A percentile compares a stretch with the other conserved stretches of the same genome.
phyloP scores from a whole-genome alignment of 2,797 vertebrate species.

The Neosilurus hyrtlii region DNA sequence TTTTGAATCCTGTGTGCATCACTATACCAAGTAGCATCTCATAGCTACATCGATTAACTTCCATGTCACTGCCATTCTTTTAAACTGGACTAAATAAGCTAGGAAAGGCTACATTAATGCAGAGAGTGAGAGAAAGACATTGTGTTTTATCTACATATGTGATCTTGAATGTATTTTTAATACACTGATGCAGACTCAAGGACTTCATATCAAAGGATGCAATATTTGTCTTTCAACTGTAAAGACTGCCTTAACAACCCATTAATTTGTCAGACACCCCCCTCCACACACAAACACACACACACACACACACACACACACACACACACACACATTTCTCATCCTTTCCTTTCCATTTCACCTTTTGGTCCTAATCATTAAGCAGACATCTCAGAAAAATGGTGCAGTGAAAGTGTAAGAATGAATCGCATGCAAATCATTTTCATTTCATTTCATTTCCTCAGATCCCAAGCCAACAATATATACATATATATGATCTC shows the following conservation, averaged over 20 bases:
- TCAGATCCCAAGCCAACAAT: neutral
- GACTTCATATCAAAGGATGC: neutral
- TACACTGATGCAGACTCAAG: too few species aligned
- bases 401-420: neutral
- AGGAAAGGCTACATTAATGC: neutral
- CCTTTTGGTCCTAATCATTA: neutral
- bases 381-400: neutral
- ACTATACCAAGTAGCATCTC: neutral
- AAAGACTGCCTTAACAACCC: neutral
- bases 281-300: neutral
- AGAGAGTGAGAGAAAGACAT: neutral
- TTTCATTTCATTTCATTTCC: slow-evolving; percentile 19
- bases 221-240: slow-evolving; percentile 9
- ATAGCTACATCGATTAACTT: too few species aligned
- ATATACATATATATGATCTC: neutral
- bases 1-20: neutral
- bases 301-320: neutral
- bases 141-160: neutral
- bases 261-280: neutral
- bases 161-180: neutral
- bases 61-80: neutral
- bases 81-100: neutral
- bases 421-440: neutral
- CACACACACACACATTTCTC: neutral
- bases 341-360: slow-evolving; percentile 1